Conservation (phyloP, 2,797 vertebrate species). For the Micromesistius poutassou region DNA sequence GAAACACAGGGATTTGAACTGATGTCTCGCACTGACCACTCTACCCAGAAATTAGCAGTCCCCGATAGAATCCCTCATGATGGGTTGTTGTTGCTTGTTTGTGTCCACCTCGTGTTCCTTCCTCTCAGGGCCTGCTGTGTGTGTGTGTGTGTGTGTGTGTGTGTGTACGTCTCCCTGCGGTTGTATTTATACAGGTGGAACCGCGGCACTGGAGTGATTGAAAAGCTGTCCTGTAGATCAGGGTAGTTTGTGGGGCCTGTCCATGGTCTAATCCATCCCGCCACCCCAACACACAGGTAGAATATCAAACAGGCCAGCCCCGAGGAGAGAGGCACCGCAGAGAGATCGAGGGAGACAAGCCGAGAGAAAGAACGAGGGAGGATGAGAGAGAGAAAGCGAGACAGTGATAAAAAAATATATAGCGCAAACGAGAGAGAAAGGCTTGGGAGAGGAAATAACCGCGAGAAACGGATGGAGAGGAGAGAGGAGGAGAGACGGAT, state of each 20-base stretch:
- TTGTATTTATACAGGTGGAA: constrained; percentile 80
- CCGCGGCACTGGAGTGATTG: constrained; percentile 74
- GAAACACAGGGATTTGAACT: too few relatives aligned
- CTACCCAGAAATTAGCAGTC: too few relatives aligned
- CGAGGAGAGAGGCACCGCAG: constrained; percentile 66
- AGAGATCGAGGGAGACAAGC: constrained; percentile 10
- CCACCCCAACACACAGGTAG: constrained; percentile 69
- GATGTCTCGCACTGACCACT: too few relatives aligned
- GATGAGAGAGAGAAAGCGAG: constrained; percentile 22
- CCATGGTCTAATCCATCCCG: constrained; percentile 84
- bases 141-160: constrained; percentile 25
- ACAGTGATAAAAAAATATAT: constrained; percentile 10
- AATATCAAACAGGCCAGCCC: constrained; percentile 85
- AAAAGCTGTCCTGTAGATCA: constrained; percentile 82
- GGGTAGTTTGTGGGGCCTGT: constrained; percentile 80
- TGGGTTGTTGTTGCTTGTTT: too few relatives aligned
- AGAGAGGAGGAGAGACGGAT: constrained; percentile 12
- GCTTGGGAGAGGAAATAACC: constrained; percentile 26
- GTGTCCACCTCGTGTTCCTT: too few relatives aligned
- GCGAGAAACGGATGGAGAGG: constrained; percentile 22
- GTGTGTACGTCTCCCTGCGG: constrained; percentile 34
- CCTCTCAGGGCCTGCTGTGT: constrained; percentile 20
- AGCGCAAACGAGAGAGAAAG: constrained; percentile 35
- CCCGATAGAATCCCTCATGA: too few relatives aligned
- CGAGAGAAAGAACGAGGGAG: constrained; percentile 26